Conservation (phyloP, 2,888 invertebrate genomes). For the Oscheius sp. region DNA sequence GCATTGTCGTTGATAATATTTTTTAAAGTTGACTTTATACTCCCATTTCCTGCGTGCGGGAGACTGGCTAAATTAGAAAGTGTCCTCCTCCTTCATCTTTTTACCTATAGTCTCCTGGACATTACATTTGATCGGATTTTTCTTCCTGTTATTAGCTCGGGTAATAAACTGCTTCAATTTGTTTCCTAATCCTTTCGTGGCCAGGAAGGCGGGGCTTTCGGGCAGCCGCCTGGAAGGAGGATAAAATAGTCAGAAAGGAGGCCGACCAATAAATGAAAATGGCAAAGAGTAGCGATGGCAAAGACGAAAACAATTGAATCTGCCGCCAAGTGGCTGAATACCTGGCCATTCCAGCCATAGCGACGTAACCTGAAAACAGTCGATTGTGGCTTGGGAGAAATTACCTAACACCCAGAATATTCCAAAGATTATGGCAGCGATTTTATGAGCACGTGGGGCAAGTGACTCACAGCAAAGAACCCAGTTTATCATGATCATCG, state of each 20-base stretch:
- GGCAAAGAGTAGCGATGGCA: constrained; percentile 10
- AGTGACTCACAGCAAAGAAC: constrained; percentile 57
- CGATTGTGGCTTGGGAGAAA: neutral
- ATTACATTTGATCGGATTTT: constrained; percentile 44
- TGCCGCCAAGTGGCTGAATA: constrained; percentile 19
- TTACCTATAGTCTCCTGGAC: constrained; percentile 46
- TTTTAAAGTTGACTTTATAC: neutral
- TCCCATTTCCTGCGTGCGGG: neutral
- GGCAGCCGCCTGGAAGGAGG: constrained; percentile 55
- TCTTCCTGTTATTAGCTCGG: constrained; percentile 38
- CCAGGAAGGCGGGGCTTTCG: constrained; percentile 61
- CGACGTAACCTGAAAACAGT: neutral
- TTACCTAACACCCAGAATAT: constrained; percentile 44
- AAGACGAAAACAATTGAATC: constrained; percentile 16
- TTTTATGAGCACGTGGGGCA: constrained; percentile 46
- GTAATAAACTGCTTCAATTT: constrained; percentile 52
- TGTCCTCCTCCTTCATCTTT: neutral
- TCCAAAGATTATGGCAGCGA: constrained; percentile 52
- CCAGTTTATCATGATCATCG: constrained; percentile 55
- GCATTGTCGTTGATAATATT: constrained; percentile 6
- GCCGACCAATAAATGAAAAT: constrained; percentile 4
- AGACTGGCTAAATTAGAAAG: too few relatives aligned
- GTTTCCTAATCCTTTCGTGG: constrained; percentile 42
- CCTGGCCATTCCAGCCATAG: constrained; percentile 7
- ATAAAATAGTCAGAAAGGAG: constrained; percentile 12